Percentiles rank a stretch among this genome's conserved stretches.
Conservation (phyloP, 2,888 invertebrate genomes). For the Thelaira solivaga region DNA sequence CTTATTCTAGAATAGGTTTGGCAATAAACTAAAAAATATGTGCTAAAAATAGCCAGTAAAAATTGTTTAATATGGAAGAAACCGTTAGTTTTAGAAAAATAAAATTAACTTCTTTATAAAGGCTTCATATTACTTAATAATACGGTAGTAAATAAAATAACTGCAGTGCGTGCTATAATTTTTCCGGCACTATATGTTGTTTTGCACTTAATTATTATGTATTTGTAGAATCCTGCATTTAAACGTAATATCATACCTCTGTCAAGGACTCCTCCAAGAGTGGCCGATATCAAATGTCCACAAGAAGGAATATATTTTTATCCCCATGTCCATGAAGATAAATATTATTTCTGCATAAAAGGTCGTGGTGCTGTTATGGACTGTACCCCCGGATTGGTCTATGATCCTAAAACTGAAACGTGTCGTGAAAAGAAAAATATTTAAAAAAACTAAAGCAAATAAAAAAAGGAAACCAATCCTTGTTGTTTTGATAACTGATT, state of each 20-base stretch:
- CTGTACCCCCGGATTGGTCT: constrained; percentile 74
- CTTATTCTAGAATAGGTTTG: too few species aligned
- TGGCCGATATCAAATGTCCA: constrained; percentile 72
- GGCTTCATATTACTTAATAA: too few species aligned
- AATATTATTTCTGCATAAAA: constrained; percentile 72
- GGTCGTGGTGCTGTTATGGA: constrained; percentile 72
- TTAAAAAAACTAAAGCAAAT: neutral
- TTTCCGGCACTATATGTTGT: neutral
- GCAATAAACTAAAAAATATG: too few species aligned
- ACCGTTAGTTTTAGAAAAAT: too few species aligned
- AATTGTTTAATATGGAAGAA: too few species aligned
- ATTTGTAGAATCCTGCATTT: constrained; percentile 66
- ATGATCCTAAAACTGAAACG: constrained; percentile 67
- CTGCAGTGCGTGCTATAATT: too few species aligned
- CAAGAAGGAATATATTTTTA: constrained; percentile 68
- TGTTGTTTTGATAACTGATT: too few species aligned
- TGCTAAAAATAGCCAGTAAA: too few species aligned
- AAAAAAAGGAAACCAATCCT: neutral
- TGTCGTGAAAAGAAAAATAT: constrained; percentile 70
- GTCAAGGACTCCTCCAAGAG: constrained; percentile 68
- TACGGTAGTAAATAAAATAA: too few species aligned
- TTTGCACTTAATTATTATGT: neutral
- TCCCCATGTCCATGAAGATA: constrained; percentile 67
- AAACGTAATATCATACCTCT: constrained; percentile 70
- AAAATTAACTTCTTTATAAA: too few species aligned